Conservation (phyloP, 2,888 invertebrate species). For the Malthinus seriepunctatus region DNA sequence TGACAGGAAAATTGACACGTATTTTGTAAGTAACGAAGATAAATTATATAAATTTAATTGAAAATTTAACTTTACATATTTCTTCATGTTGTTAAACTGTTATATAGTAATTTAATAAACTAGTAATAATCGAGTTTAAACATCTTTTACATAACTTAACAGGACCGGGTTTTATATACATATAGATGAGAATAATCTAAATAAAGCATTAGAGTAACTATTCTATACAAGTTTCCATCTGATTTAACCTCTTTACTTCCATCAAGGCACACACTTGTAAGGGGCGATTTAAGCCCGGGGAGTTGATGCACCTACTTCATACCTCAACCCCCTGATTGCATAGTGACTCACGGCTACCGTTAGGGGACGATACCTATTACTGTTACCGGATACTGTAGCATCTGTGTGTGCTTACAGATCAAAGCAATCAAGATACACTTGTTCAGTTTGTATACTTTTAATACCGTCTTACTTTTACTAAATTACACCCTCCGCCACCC, state of each 20-base stretch:
- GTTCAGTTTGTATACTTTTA: slow-evolving; percentile 45
- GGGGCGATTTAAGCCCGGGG: slow-evolving; percentile 26
- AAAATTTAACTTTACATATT: slow-evolving; percentile 35
- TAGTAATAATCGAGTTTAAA: not conserved
- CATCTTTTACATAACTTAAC: too few relatives aligned
- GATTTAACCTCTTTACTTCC: slow-evolving; percentile 28
- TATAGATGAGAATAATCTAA: not conserved
- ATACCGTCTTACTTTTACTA: slow-evolving; percentile 12
- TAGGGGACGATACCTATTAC: slow-evolving; percentile 45
- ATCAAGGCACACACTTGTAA: slow-evolving; percentile 11
- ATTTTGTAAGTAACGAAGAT: slow-evolving; percentile 52
- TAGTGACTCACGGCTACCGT: slow-evolving; percentile 51
- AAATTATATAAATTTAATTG: slow-evolving; percentile 51
- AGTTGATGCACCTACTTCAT: slow-evolving; percentile 35
- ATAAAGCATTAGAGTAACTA: slow-evolving; percentile 15
- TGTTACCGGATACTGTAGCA: slow-evolving; percentile 55
- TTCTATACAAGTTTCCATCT: slow-evolving; percentile 17
- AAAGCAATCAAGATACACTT: slow-evolving; percentile 56
- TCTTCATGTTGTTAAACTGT: not conserved
- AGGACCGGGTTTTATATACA: too few relatives aligned
- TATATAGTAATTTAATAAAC: slow-evolving; percentile 5
- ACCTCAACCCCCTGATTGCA: slow-evolving; percentile 50
- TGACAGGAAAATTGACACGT: slow-evolving; percentile 55
- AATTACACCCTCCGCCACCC: too few relatives aligned
- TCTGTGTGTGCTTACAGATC: slow-evolving; percentile 52